Base-by-base conservation (phyloP, 2,113 vertebrate genomes). In the Numenius arquata region DNA sequence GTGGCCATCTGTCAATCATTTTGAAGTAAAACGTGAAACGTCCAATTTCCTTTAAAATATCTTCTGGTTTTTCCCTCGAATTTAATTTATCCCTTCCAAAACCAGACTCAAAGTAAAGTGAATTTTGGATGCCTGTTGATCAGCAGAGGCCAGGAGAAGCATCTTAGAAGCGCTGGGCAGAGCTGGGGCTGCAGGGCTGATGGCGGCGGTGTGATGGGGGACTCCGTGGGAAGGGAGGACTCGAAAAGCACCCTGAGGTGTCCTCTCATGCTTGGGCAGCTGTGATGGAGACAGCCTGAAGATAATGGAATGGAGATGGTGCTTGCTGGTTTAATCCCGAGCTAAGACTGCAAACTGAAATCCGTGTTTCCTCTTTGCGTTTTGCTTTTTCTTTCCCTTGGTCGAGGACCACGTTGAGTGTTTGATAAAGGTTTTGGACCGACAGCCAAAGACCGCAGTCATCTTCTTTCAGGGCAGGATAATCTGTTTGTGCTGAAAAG, bases 161-260 rank as follows among this genome's bases (percentile, higher is more conserved):
- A 13, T 32, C 43, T 62, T 16, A 4, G 1, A 32, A 47, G 61
- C 7, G 0, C 19, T 0, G 0, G 23, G 73, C 50, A 43, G 38
- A 55, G 36, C 34, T 38, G 4, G 2, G 4, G 55, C 43, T 0
- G 0, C 30, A 6, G 62, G 52, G 74, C 32, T 65, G 68, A 2
- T 3, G 17, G 10, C 8, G 3, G 16, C 1, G 2, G 10, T 0
- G 0, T 48, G 71, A 34, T 1, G 1, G 40, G 75, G 25, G 56
- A 21, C 10, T 59, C 61, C 1, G 1, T 1, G 29, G 68, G 41
- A n/a, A 61, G 5, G 10, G 12, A 19, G 36, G 38, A 47, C 40
- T 47, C 34, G 41, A 85, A 15, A 84, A 25, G 22, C 0, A 0
- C 34, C 67, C 77, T 16, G 71, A 1, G 9, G 16, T 18, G 40